Evolutionary conservation across 2,113 vertebrate species (phyloP).

Genomic region (Parus major): DNA sequence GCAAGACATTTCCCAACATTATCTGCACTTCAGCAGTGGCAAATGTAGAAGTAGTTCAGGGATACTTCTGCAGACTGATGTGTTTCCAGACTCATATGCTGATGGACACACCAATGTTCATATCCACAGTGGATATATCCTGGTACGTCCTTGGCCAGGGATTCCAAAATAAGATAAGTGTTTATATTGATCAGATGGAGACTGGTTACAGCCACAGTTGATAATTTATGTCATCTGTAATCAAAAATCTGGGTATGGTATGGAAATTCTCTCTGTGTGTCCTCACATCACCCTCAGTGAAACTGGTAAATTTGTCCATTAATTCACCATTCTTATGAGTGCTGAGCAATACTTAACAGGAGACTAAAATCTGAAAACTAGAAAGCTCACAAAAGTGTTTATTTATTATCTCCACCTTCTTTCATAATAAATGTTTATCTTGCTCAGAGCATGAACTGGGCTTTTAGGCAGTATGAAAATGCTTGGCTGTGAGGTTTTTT

Average conservation of each 20-base stretch:
- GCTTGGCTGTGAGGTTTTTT: background rate
- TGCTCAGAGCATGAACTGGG: background rate
- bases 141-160: background rate
- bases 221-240: background rate
- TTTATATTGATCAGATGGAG: background rate
- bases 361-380: background rate
- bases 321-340: background rate
- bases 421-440: background rate
- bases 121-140: background rate
- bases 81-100: accelerated
- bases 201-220: background rate
- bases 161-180: background rate
- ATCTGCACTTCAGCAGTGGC: background rate
- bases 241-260: background rate
- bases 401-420: background rate
- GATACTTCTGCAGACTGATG: background rate
- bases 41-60: background rate
- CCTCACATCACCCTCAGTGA: background rate
- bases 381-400: background rate
- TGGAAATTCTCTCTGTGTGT: background rate
- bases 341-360: background rate
- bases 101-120: background rate
- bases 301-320: background rate
- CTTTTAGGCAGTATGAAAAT: background rate
- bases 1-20: background rate